Conservation (phyloP, 2,888 invertebrate species). For the Nemotelus pantherinus region DNA sequence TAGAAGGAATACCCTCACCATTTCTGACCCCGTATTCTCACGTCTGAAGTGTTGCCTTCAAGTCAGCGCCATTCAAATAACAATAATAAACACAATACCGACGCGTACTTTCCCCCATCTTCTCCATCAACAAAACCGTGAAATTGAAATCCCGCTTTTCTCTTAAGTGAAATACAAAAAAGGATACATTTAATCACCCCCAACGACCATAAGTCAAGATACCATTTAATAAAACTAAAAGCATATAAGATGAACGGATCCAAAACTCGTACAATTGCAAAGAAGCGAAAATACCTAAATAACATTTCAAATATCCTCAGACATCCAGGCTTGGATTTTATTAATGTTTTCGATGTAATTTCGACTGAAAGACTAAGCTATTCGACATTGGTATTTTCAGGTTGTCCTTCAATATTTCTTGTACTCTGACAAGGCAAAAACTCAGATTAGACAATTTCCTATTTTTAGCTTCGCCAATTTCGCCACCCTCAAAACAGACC, state of each 20-base stretch:
- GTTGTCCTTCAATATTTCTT: conserved; percentile 2
- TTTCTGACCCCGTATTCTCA: too few species aligned
- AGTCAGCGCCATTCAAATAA: too few species aligned
- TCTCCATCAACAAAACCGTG: background rate
- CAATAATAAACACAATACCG: too few species aligned
- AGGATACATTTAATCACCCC: conserved; percentile 49
- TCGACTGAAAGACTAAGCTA: conserved; percentile 17
- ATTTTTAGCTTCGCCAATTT: background rate
- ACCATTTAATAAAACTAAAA: conserved; percentile 51
- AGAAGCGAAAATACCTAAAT: background rate
- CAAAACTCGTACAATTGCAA: background rate
- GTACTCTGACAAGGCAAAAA: background rate
- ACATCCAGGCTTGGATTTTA: conserved; percentile 50
- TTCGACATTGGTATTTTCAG: background rate
- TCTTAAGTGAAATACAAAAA: background rate
- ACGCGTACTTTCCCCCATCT: background rate
- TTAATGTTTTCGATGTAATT: conserved; percentile 50
- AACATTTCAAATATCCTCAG: conserved; percentile 49
- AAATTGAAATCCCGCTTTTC: background rate
- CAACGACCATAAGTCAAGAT: conserved; percentile 46
- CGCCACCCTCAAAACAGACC: background rate
- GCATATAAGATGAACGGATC: conserved; percentile 19
- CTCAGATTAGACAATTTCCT: too few species aligned
- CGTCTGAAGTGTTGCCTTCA: too few species aligned
- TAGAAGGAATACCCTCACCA: too few species aligned